Base-by-base conservation (phyloP, 2,888 invertebrate genomes). In the Synergus gifuensis region DNA sequence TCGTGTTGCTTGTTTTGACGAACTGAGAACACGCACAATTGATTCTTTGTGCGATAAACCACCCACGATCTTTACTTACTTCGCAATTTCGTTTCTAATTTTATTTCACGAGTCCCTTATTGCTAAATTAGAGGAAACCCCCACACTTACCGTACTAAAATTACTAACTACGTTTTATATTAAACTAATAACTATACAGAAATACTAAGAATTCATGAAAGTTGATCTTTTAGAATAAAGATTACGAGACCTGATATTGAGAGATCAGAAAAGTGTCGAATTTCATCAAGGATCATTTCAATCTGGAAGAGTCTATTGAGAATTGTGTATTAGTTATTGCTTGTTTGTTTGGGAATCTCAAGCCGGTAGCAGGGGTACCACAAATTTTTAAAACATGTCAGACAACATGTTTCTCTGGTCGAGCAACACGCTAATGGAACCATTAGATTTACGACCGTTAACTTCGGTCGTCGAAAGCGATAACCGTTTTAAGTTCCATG, bases 401-500 rank as follows among this genome's bases (percentile, higher is more conserved):
- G 46, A 69, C 69, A 69, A 7, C 14, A 22, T 69, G 69, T 69
- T 69, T 69, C 18, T 49, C 64, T 66, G 64, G 42, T 12, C 69
- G 46, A 69, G 49, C 69, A 46, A 69, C 49, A 46, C 54, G 80
- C 82, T 85, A 84, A 83, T 83, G 83, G 85, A 84, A 80, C 80
- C 79, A 81, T 82, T 81, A 81, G 83, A 84, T 85, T 85, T 83
- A 85, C 81, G 84, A 83, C 81, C 82, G 79, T 81, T 79, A 82
- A 76, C 42, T 66, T 63, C 16, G 62, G 60, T 69, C 36, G 63
- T 44, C 62, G 77, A 22, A 49, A 49, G 73, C 76, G 42, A 80
- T 77, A 80, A 80, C 69, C 73, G 54, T 77, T 73, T 49, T 54
- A 42, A 62, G 66, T 60, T 78, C 67, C n/a, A 60, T 22, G 60